Percentiles rank a stretch among this genome's conserved stretches.
Conservation (phyloP, 2,888 invertebrate genomes). For the Limnephilus marmoratus region DNA sequence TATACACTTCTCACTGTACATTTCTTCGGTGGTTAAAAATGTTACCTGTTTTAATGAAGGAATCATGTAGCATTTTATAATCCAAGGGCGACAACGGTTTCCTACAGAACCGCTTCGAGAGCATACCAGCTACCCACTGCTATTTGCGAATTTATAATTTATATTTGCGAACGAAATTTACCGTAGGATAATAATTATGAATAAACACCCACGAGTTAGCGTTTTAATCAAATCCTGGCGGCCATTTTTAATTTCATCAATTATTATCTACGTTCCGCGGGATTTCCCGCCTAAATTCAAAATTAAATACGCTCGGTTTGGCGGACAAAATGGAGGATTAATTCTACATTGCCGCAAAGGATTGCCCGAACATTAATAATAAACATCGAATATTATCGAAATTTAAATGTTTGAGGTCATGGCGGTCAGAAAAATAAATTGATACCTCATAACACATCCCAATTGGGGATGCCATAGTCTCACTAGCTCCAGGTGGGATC, state of each 20-base stretch:
- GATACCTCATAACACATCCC: no score
- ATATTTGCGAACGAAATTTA: not conserved
- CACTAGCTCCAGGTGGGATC: no score
- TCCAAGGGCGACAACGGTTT: not conserved
- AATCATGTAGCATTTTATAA: not conserved
- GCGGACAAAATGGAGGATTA: not conserved
- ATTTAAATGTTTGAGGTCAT: not conserved
- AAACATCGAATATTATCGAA: not conserved
- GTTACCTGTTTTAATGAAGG: not conserved
- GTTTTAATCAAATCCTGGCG: not conserved
- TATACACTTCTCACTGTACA: no score
- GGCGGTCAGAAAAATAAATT: no score
- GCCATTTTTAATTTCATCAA: not conserved
- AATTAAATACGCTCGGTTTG: not conserved
- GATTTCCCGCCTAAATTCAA: not conserved
- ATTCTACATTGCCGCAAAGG: not conserved
- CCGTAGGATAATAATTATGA: not conserved
- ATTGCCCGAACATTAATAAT: not conserved
- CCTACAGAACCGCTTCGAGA: not conserved
- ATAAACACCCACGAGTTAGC: not conserved
- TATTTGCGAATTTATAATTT: not conserved
- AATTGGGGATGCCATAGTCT: no score
- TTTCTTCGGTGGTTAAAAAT: not conserved
- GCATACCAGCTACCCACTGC: not conserved
- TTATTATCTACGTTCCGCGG: not conserved